These are phyloP conservation scores for Coleophora flavipennella DNA, from an alignment of 2,888 invertebrate species.

Conservation along the genomic window DNA sequence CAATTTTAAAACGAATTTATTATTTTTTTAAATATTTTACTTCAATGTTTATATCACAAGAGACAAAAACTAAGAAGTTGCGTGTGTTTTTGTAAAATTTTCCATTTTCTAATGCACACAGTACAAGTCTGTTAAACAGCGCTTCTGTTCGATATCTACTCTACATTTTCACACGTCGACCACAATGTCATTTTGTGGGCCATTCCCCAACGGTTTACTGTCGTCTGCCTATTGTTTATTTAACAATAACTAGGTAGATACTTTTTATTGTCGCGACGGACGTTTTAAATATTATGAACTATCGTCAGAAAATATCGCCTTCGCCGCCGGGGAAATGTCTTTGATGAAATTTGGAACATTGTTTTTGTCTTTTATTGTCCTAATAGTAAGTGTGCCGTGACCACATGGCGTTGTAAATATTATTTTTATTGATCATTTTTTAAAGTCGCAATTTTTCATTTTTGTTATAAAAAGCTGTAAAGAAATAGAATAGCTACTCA, in stretches of 20 bases:
- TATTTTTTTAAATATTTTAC: too few relatives aligned
- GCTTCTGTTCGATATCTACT: constrained; percentile 21
- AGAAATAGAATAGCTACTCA: too few relatives aligned
- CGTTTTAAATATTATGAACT: constrained; percentile 61
- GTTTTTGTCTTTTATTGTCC: constrained; percentile 34
- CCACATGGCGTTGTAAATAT: constrained; percentile 37
- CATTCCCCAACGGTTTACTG: constrained; percentile 52
- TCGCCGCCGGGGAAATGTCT: constrained; percentile 6
- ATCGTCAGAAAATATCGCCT: constrained; percentile 13
- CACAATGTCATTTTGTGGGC: constrained; percentile 45
- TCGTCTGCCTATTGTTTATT: constrained; percentile 60
- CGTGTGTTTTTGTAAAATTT: too few relatives aligned
- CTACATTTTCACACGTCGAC: constrained; percentile 53
- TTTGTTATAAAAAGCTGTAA: too few relatives aligned
- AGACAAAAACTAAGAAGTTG: too few relatives aligned
- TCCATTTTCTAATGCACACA: too few relatives aligned
- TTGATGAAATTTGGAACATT: constrained; percentile 19
- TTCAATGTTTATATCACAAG: too few relatives aligned
- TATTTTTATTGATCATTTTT: constrained; percentile 26
- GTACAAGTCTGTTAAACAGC: too few relatives aligned
- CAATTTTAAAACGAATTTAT: too few relatives aligned
- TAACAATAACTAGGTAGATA: constrained; percentile 60
- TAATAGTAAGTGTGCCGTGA: constrained; percentile 31
- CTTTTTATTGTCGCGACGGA: constrained; percentile 54
- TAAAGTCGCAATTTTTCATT: too few relatives aligned